phyloP scores from a whole-genome alignment of 2,113 vertebrate species.

The Notechis scutatus region DNA sequence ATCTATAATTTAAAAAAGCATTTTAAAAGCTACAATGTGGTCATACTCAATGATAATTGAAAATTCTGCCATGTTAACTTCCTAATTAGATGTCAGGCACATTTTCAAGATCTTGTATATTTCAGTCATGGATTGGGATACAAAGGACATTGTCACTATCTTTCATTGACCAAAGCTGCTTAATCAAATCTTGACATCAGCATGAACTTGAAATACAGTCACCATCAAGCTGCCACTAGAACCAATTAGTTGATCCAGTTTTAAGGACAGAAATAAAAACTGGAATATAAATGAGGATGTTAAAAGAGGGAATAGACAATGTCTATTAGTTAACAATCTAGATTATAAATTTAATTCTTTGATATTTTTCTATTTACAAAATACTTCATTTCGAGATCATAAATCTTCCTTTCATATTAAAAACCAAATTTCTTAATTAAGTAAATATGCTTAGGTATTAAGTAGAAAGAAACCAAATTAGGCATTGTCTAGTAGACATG shows the following conservation, averaged over 20 bases:
- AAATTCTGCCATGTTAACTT: background rate
- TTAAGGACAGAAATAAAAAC: background rate
- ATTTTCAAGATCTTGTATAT: background rate
- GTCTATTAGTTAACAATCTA: slow-evolving; percentile 27
- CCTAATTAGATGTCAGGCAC: background rate
- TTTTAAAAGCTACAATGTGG: rapidly evolving
- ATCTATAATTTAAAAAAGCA: background rate
- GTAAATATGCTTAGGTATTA: slow-evolving; percentile 28
- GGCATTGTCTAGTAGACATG: background rate
- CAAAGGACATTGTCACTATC: background rate
- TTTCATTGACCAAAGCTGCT: slow-evolving; percentile 26
- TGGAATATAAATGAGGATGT: slow-evolving; percentile 10
- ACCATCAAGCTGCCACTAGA: background rate
- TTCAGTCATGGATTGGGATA: slow-evolving; percentile 4
- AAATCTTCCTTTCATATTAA: slow-evolving; percentile 52
- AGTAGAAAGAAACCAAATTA: slow-evolving; percentile 18
- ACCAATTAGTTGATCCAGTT: slow-evolving; percentile 3
- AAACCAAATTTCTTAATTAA: slow-evolving; percentile 41
- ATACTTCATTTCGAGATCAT: slow-evolving; percentile 46
- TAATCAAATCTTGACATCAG: background rate
- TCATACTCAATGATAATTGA: rapidly evolving
- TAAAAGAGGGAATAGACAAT: background rate
- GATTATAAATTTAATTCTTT: slow-evolving; percentile 28
- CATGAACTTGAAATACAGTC: slow-evolving; percentile 32
- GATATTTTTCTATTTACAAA: slow-evolving; percentile 42